A percentile compares a stretch with the other conserved stretches of the same genome.
Conservation (phyloP, 2,888 invertebrate genomes). For the Onchidella celtica region DNA sequence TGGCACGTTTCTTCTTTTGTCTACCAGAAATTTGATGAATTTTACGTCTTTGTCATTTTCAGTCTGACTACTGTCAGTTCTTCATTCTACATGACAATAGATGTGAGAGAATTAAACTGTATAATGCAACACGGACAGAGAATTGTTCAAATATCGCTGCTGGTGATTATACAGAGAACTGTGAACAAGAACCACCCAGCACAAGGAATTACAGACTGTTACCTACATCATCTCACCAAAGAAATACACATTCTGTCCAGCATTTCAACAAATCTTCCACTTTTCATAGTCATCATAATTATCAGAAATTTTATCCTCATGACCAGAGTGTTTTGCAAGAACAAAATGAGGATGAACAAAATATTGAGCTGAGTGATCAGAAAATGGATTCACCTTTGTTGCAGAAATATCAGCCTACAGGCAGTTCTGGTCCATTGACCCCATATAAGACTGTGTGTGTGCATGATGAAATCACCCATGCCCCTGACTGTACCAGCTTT, state of each 20-base stretch:
- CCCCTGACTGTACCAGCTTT: not conserved
- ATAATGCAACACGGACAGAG: not conserved
- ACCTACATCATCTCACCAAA: not conserved
- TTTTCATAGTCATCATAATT: not conserved
- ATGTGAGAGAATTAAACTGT: slow-evolving; percentile 1
- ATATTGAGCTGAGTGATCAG: not conserved
- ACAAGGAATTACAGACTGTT: not conserved
- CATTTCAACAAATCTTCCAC: not conserved
- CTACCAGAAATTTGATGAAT: not conserved
- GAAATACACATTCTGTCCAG: not conserved
- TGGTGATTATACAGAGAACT: not conserved
- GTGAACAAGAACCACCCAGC: not conserved
- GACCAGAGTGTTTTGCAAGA: not conserved
- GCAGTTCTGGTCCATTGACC: not conserved
- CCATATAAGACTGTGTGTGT: slow-evolving; percentile 10
- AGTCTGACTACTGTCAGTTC: slow-evolving; percentile 41
- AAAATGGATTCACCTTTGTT: slow-evolving; percentile 14
- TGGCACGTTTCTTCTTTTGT: no score
- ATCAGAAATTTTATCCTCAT: not conserved
- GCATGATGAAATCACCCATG: not conserved
- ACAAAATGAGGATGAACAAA: slow-evolving; percentile 3
- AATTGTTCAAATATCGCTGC: not conserved
- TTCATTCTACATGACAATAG: slow-evolving; percentile 36
- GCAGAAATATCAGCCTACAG: not conserved
- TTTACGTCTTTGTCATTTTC: not conserved